Percentiles rank a stretch among this genome's conserved stretches.
phyloP scores from a whole-genome alignment of 2,113 vertebrate species.

The Microtus ochrogaster region DNA sequence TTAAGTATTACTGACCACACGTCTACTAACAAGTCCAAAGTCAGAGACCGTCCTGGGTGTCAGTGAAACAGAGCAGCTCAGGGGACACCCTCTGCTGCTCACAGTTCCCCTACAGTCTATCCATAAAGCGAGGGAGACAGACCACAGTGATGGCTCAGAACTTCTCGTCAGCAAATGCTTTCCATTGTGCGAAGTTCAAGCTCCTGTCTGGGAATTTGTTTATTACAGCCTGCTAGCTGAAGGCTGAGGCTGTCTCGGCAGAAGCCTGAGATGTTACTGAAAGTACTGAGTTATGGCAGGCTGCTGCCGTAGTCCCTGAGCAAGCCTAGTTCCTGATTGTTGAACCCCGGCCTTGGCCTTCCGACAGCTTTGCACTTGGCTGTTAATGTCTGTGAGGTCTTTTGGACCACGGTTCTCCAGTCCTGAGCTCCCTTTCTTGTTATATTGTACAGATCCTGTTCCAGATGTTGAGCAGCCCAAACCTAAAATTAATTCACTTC shows the following conservation, averaged over 20 bases:
- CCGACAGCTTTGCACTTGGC: neutral
- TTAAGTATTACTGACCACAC: neutral
- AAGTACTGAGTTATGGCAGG: neutral
- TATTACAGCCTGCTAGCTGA: neutral
- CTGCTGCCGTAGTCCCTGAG: neutral
- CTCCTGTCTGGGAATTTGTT: slow-evolving; percentile 47
- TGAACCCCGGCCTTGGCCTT: neutral
- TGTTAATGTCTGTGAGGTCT: neutral
- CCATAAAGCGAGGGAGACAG: neutral
- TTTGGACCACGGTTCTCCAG: neutral
- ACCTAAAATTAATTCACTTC: neutral
- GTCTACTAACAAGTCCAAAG: slow-evolving; percentile 1
- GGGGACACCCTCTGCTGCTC: neutral
- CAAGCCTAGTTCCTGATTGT: neutral
- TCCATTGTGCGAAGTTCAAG: slow-evolving; percentile 3
- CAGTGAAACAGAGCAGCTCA: neutral
- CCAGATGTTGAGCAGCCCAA: neutral
- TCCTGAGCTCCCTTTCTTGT: neutral
- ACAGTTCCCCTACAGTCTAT: neutral
- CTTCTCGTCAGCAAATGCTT: slow-evolving; percentile 41
- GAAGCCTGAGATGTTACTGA: neutral
- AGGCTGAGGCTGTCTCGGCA: neutral
- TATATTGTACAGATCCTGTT: neutral
- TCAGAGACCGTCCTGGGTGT: neutral
- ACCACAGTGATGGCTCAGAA: neutral